Evolutionary conservation across 1,140 invertebrate species (phyloP).

Genomic region (Drosophila parabipectinata): DNA sequence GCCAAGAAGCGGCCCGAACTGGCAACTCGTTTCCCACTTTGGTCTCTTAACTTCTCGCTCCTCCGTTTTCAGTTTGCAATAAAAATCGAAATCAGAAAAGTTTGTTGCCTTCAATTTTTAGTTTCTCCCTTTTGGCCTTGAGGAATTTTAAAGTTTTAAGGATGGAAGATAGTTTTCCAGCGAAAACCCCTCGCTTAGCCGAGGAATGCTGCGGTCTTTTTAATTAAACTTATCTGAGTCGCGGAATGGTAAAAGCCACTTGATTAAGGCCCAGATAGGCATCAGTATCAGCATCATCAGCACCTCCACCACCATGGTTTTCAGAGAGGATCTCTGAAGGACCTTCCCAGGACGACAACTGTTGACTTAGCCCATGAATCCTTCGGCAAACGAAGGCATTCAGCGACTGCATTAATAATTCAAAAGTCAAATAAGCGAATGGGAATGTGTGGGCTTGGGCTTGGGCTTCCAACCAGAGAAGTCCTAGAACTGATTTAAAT

Average conservation of each 20-base stretch:
- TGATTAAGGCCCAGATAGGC: slow-evolving; percentile 33
- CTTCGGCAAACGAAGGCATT: slow-evolving; percentile 35
- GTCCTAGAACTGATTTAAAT: slow-evolving; percentile 69
- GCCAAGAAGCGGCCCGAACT: slow-evolving; percentile 54
- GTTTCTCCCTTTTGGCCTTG: slow-evolving; percentile 11
- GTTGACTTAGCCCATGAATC: slow-evolving; percentile 13
- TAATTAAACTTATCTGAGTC: slow-evolving; percentile 74
- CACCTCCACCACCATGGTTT: neutral
- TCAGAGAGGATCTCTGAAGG: neutral
- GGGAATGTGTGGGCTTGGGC: slow-evolving; percentile 35
- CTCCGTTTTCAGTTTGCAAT: slow-evolving; percentile 58
- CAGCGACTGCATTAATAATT: slow-evolving; percentile 49
- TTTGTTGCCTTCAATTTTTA: slow-evolving; percentile 43
- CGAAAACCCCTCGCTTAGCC: slow-evolving; percentile 13
- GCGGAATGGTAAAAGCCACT: slow-evolving; percentile 25
- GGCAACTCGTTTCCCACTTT: slow-evolving; percentile 17
- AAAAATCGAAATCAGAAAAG: slow-evolving; percentile 77
- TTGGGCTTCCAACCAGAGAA: slow-evolving; percentile 27
- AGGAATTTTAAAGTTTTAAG: slow-evolving; percentile 58
- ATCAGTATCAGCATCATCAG: neutral
- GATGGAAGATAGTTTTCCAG: slow-evolving; percentile 25
- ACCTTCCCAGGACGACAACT: neutral
- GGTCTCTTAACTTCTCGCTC: slow-evolving; percentile 7
- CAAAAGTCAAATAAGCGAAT: slow-evolving; percentile 59
- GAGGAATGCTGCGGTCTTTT: slow-evolving; percentile 48